A percentile compares a stretch with the other conserved stretches of the same genome.
phyloP scores from a whole-genome alignment of 2,797 vertebrate species.

The Botia almorhae region DNA sequence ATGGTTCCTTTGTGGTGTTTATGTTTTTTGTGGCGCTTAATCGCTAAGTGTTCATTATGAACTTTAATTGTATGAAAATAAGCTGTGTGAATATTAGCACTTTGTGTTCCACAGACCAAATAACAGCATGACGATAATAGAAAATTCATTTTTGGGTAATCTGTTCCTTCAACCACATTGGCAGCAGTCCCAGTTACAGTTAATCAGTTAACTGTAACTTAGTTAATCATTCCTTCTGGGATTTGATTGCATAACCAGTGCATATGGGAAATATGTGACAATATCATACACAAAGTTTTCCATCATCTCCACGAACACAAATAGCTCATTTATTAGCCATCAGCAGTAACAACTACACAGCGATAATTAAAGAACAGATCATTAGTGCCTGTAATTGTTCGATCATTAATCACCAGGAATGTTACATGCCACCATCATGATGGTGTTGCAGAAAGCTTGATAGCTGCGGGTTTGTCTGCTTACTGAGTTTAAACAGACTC shows the following conservation, averaged over 20 bases:
- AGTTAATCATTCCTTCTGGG: background rate
- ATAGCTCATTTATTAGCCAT: constrained; percentile 20
- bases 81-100: background rate
- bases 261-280: background rate
- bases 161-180: background rate
- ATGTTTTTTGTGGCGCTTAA: too few species aligned
- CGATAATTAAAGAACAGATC: constrained; percentile 31
- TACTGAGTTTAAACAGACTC: constrained; percentile 7
- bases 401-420: constrained; percentile 34
- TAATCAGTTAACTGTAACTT: too few species aligned
- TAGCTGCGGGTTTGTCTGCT: constrained; percentile 7
- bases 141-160: background rate
- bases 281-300: background rate
- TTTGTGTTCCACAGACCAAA: background rate
- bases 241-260: background rate
- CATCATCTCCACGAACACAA: constrained; percentile 4
- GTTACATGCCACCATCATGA: constrained; percentile 1
- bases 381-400: constrained; percentile 32
- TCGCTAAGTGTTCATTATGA: background rate
- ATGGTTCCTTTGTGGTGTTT: background rate
- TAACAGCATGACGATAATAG: background rate
- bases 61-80: background rate
- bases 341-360: constrained; percentile 13
- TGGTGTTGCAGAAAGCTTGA: background rate
- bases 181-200: background rate